Evolutionary conservation across 92 coral and sea anemone species (phyloP).

Genomic region (Palythoa grandis): DNA sequence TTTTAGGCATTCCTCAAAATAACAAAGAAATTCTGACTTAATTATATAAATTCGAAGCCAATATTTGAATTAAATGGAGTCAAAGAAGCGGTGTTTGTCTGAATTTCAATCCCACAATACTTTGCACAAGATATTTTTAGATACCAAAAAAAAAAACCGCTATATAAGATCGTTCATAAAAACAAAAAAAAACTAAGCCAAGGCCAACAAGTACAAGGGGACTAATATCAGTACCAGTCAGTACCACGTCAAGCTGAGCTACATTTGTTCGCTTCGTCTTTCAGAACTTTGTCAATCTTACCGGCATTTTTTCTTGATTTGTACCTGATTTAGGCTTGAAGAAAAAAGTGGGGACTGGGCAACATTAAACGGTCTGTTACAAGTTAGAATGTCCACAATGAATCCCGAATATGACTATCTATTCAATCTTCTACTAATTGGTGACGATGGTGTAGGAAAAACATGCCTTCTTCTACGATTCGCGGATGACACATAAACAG

Average conservation of each 20-base stretch:
- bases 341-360: slow-evolving; percentile 68
- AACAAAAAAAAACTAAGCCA: too few relatives aligned
- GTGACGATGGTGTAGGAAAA: slow-evolving; percentile 99
- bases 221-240: slow-evolving; percentile 37
- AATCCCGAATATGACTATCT: slow-evolving; percentile 99
- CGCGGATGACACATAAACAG: slow-evolving; percentile 99
- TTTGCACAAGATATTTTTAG: too few relatives aligned
- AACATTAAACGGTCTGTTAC: slow-evolving; percentile 71
- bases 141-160: too few relatives aligned
- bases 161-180: too few relatives aligned
- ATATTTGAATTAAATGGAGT: too few relatives aligned
- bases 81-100: too few relatives aligned
- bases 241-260: slow-evolving; percentile 98
- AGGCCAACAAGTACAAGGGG: too few relatives aligned
- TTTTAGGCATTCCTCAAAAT: too few relatives aligned
- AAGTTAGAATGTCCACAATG: slow-evolving; percentile 99
- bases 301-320: slow-evolving; percentile 83
- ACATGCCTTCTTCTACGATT: slow-evolving; percentile 99
- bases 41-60: too few relatives aligned
- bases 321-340: slow-evolving; percentile 77
- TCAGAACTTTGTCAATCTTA: slow-evolving; percentile 66
- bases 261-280: slow-evolving; percentile 91
- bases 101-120: too few relatives aligned
- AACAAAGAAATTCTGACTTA: too few relatives aligned
- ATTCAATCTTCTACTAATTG: slow-evolving; percentile 98